Evolutionary conservation across 2,888 invertebrate species (phyloP).

Genomic region (Adelognathus sp.): DNA sequence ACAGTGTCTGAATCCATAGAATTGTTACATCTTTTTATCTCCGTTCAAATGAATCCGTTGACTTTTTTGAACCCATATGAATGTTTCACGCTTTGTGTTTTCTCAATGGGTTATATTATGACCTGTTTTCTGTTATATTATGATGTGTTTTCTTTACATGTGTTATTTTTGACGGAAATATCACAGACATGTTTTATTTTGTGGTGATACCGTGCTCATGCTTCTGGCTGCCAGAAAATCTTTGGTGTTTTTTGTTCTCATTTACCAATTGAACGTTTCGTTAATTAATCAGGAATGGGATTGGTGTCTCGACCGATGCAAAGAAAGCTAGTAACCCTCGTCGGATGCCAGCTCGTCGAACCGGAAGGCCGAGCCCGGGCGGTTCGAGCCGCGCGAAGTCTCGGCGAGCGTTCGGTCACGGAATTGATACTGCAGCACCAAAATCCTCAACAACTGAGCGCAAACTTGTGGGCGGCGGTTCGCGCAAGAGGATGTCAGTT

Average conservation of each 20-base stretch:
- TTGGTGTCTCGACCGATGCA: conserved; percentile 95
- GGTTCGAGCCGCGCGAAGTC: conserved; percentile 92
- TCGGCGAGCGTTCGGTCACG: conserved; percentile 96
- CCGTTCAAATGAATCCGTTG: too few relatives aligned
- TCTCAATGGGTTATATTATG: too few relatives aligned
- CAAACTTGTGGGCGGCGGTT: conserved; percentile 98
- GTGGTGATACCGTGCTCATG: too few relatives aligned
- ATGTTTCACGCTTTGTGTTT: too few relatives aligned
- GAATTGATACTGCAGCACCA: conserved; percentile 97
- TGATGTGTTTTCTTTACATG: too few relatives aligned
- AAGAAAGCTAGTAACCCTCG: conserved; percentile 94
- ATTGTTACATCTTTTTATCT: too few relatives aligned
- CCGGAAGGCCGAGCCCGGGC: conserved; percentile 92
- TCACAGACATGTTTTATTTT: too few relatives aligned
- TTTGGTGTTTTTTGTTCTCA: background rate
- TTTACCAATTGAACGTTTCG: background rate
- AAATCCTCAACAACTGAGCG: conserved; percentile 96
- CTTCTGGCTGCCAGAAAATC: too few relatives aligned
- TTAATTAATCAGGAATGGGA: conserved; percentile 70
- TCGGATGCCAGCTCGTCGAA: conserved; percentile 96
- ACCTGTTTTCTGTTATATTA: too few relatives aligned
- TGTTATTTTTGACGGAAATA: too few relatives aligned
- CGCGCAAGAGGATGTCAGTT: conserved; percentile 98
- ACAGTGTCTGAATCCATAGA: too few relatives aligned
- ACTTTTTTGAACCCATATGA: too few relatives aligned